A percentile compares a stretch with the other conserved stretches of the same genome.
phyloP scores from a whole-genome alignment of 2,797 vertebrate species.

The Dromococcyx pavoninus region DNA sequence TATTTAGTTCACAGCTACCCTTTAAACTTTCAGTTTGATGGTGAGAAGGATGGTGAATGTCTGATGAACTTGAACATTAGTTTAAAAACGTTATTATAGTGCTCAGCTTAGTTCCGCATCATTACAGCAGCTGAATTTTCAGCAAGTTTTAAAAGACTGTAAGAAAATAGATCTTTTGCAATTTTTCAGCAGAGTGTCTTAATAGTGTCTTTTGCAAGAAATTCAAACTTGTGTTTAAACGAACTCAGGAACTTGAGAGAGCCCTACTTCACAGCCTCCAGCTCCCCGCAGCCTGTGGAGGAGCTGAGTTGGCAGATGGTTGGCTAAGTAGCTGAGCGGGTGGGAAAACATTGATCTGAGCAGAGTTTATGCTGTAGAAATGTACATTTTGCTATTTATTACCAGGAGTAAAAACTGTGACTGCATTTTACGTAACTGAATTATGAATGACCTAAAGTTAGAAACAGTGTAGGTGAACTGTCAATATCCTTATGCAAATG shows the following conservation, averaged over 20 bases:
- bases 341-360: background rate
- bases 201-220: background rate
- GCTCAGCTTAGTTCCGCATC: background rate
- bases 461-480: background rate
- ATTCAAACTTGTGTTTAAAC: background rate
- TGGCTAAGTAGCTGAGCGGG: background rate
- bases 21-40: background rate
- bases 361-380: background rate
- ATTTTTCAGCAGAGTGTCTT: background rate
- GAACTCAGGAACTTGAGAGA: background rate
- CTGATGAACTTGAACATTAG: background rate
- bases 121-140: background rate
- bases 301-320: background rate
- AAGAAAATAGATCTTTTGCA: background rate
- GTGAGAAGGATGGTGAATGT: background rate
- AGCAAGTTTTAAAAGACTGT: background rate
- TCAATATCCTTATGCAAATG: background rate
- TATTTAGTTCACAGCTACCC: background rate
- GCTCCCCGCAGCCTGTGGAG: background rate
- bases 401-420: background rate
- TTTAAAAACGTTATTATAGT: accelerated
- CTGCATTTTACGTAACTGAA: background rate
- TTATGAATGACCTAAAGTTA: constrained; percentile 40
- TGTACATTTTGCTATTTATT: background rate
- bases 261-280: background rate